Evolutionary conservation across 2,888 invertebrate genomes (phyloP), one percentile per base, ranked within the genome.

Genomic region (Aleiodes testaceus): DNA sequence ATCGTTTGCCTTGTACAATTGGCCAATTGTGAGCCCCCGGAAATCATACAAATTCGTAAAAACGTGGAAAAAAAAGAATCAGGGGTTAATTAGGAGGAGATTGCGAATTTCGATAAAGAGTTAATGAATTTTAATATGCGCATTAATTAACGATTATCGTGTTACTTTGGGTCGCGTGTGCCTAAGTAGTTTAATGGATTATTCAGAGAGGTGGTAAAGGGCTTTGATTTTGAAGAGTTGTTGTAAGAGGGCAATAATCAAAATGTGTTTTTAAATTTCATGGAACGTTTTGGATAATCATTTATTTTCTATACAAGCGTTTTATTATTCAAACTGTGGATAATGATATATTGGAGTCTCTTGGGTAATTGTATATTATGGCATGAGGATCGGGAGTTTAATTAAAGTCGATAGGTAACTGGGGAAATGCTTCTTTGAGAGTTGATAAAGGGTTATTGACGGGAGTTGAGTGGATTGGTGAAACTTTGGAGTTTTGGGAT

Each of bases 101-200:
- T 77, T 68, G 44, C 64, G 67, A 68, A 44, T 16, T 68, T 70
- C 69, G 70, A 73, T 75, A 74, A 74, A 72, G 53, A 73, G 75
- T 74, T 74, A 78, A 78, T 75, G 74, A 78, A 78, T 78, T 78
- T 77, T 72, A 75, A 75, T 76, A 75, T 74, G 73, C 67, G 73
- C 74, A 73, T 78, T 75, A 77, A 76, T 77, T 75, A 75, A 74
- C 52, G 69, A 76, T 77, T 76, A 77, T 75, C 74, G 65, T 70
- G 22, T 63, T 47, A 22, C 12, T 18, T 44, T 72, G 18, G 61
- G 61, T 66, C 66, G 70, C 71, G 70, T 74, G 67, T 75, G 72
- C 55, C 71, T 72, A 59, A 36, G 64, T 69, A 72, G 71, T 73
- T 63, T 61, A 63, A 69, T 67, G 30, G 66, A 53, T 49, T 61